Percentiles rank a stretch among this genome's conserved stretches.
Conservation (phyloP, 1,140 invertebrate species). For the Marisa cornuarietis region DNA sequence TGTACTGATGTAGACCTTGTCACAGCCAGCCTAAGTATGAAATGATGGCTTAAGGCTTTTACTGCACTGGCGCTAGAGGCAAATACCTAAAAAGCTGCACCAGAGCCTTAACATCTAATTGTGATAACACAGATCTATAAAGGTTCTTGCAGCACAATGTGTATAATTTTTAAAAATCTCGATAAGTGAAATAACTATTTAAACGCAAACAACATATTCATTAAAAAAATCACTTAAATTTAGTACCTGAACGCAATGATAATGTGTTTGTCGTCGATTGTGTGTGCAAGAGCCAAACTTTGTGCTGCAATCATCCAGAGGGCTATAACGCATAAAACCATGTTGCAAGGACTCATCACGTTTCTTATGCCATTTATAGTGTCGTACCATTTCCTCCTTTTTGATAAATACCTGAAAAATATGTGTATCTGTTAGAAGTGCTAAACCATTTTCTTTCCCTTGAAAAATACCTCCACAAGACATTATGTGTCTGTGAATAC, state of each 20-base stretch:
- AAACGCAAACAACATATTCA: too few relatives aligned
- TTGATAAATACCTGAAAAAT: slow-evolving; percentile 84
- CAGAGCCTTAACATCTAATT: too few relatives aligned
- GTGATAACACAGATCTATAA: too few relatives aligned
- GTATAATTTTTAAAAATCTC: too few relatives aligned
- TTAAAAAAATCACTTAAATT: neutral
- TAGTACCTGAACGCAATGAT: slow-evolving; percentile 90
- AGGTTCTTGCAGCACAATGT: too few relatives aligned
- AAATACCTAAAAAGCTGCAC: too few relatives aligned
- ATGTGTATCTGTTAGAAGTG: neutral
- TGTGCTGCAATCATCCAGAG: slow-evolving; percentile 89
- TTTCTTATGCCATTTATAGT: slow-evolving; percentile 99
- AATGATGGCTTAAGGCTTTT: neutral
- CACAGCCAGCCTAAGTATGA: slow-evolving; percentile 81
- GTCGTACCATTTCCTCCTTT: slow-evolving; percentile 98
- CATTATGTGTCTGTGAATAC: too few relatives aligned
- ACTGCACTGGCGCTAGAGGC: neutral
- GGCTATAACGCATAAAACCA: slow-evolving; percentile 94
- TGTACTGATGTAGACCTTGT: slow-evolving; percentile 98
- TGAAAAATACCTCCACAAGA: neutral
- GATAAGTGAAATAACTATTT: too few relatives aligned
- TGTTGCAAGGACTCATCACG: slow-evolving; percentile 95
- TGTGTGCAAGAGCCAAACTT: slow-evolving; percentile 83
- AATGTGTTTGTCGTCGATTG: slow-evolving; percentile 97
- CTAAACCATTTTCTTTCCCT: neutral